A percentile compares a stretch with the other conserved stretches of the same genome.
Conservation (phyloP, 2,888 invertebrate genomes). For the Brachyptera putata region DNA sequence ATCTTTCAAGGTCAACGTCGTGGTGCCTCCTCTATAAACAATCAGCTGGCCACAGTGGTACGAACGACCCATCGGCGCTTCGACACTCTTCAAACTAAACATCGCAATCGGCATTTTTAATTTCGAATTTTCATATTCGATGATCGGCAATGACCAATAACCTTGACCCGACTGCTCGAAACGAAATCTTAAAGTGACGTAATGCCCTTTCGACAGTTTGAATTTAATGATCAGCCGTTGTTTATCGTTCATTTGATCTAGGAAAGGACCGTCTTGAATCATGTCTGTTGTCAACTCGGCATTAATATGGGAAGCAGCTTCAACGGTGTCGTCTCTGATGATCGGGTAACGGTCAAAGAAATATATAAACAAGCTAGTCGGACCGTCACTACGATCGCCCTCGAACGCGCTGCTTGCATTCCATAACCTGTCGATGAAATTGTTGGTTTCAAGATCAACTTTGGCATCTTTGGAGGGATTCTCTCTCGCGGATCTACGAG, state of each 20-base stretch:
- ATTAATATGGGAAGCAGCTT: background rate
- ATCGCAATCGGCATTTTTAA: too few relatives aligned
- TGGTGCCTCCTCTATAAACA: conserved; percentile 25
- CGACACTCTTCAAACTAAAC: conserved; percentile 25
- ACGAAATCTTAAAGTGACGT: background rate
- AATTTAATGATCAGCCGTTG: background rate
- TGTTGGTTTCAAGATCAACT: too few relatives aligned
- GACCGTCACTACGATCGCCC: too few relatives aligned
- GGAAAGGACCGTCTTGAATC: too few relatives aligned
- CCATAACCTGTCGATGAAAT: background rate
- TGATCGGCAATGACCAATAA: background rate
- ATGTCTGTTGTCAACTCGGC: background rate
- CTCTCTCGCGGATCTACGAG: background rate
- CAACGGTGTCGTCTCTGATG: background rate
- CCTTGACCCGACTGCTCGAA: background rate
- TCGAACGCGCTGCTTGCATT: background rate
- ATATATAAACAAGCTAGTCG: conserved; percentile 9
- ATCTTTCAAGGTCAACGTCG: conserved; percentile 30
- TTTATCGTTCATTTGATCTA: background rate
- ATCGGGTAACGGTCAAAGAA: background rate
- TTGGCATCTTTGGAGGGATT: background rate
- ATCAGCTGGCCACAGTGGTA: conserved; percentile 38
- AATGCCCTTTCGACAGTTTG: background rate
- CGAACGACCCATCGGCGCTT: conserved; percentile 36
- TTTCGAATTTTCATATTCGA: background rate